Percentiles rank a stretch among this genome's conserved stretches.
phyloP scores from a whole-genome alignment of 2,113 vertebrate genomes.

The Trogon melanurus region DNA sequence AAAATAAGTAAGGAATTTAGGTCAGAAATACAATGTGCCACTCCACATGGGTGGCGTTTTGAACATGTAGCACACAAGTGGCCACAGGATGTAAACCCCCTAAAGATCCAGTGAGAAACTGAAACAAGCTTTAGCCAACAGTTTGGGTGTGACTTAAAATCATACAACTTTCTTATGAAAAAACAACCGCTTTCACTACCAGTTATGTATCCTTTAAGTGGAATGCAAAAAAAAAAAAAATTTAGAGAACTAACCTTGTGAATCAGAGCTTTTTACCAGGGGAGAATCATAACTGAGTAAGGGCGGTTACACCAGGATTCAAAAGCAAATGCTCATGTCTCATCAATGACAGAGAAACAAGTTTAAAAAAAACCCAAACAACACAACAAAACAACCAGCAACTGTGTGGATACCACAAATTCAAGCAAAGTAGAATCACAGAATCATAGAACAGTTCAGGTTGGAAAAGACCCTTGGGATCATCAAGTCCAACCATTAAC shows the following conservation, averaged over 20 bases:
- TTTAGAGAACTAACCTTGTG: neutral
- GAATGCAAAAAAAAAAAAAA: neutral
- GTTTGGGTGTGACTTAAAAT: neutral
- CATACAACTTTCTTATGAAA: neutral
- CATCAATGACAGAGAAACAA: neutral
- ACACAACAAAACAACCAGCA: neutral
- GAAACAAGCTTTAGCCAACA: neutral
- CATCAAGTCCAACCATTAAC: too few relatives aligned
- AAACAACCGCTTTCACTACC: neutral
- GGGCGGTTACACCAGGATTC: neutral
- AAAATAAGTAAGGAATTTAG: slow-evolving; percentile 4
- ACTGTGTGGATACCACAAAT: neutral
- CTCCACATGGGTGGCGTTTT: neutral
- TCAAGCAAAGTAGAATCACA: neutral
- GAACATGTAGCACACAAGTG: neutral
- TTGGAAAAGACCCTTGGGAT: too few relatives aligned
- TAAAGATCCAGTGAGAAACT: neutral
- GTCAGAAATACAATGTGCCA: neutral
- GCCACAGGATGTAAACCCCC: neutral
- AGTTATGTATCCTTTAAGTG: neutral
- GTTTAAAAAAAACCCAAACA: neutral
- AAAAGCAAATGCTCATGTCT: neutral
- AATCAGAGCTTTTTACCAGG: neutral
- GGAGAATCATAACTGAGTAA: neutral
- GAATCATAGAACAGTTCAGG: too few relatives aligned